Percentiles rank a stretch among this genome's conserved stretches.
Conservation (phyloP, 2,113 vertebrate species). For the Anolis sagrei region DNA sequence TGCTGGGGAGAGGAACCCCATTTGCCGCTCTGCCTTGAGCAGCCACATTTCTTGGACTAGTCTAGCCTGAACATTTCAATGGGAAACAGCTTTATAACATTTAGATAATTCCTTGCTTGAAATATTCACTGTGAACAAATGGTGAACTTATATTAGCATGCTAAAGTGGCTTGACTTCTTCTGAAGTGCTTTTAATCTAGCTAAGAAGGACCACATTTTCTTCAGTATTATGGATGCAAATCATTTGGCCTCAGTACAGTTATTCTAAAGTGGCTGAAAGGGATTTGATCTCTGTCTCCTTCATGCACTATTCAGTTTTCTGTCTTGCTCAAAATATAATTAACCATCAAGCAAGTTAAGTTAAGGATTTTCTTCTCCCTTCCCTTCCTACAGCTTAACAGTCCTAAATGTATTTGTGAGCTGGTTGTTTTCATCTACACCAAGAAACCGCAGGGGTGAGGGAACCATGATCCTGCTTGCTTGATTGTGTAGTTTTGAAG, state of each 20-base stretch:
- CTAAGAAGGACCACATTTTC: neutral
- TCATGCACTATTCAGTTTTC: neutral
- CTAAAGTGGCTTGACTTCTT: neutral
- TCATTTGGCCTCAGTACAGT: constrained; percentile 17
- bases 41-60: too few relatives aligned
- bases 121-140: neutral
- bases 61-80: too few relatives aligned
- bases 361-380: constrained; percentile 35
- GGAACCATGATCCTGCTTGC: neutral
- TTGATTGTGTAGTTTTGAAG: neutral
- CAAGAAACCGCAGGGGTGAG: neutral
- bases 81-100: too few relatives aligned
- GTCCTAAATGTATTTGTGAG: neutral
- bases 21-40: too few relatives aligned
- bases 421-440: neutral
- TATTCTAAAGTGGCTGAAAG: constrained; percentile 14
- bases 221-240: neutral
- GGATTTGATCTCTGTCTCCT: neutral
- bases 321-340: constrained; percentile 32
- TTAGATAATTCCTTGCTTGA: neutral
- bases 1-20: too few relatives aligned
- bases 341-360: constrained; percentile 13
- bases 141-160: neutral
- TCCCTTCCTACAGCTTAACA: constrained; percentile 18
- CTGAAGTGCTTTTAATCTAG: constrained; percentile 2